These are phyloP conservation scores for Drosophila sp. DNA, from an alignment of 1,140 invertebrate genomes.

Conservation along the genomic window DNA sequence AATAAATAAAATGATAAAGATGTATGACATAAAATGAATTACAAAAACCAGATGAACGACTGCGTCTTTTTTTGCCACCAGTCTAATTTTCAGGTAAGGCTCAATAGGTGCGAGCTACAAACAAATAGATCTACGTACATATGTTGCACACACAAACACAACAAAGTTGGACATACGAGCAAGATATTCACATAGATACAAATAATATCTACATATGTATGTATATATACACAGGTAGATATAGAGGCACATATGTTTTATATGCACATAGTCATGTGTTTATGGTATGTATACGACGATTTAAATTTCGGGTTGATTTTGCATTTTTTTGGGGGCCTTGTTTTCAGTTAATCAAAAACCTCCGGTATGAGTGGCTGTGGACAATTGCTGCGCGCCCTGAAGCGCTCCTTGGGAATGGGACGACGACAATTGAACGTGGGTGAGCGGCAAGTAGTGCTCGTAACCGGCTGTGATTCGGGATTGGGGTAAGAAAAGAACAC, in stretches of 20 bases:
- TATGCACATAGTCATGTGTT: slow-evolving; percentile 25
- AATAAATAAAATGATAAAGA: too few species aligned
- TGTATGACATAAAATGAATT: not conserved
- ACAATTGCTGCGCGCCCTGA: slow-evolving; percentile 57
- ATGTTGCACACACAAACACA: not conserved
- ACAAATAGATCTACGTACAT: not conserved
- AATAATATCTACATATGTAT: slow-evolving; percentile 7
- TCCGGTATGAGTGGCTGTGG: slow-evolving; percentile 56
- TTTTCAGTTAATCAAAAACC: slow-evolving; percentile 59
- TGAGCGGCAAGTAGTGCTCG: slow-evolving; percentile 86
- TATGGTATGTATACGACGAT: slow-evolving; percentile 41
- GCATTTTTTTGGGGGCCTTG: slow-evolving; percentile 39
- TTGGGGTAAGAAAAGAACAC: slow-evolving; percentile 87
- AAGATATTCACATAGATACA: slow-evolving; percentile 2
- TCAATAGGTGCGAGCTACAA: slow-evolving; percentile 9
- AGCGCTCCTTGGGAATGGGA: slow-evolving; percentile 60
- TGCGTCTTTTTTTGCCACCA: slow-evolving; percentile 38
- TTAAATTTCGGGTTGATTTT: slow-evolving; percentile 54
- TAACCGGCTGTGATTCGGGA: slow-evolving; percentile 93
- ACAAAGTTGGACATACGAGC: not conserved
- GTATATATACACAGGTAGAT: slow-evolving; percentile 23
- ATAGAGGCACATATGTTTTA: slow-evolving; percentile 11
- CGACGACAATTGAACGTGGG: slow-evolving; percentile 58
- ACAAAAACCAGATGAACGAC: not conserved
- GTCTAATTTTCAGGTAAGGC: slow-evolving; percentile 65